These are phyloP conservation scores for Choristoneura fumiferana DNA, from an alignment of 1,140 invertebrate genomes.

Conservation along the genomic window DNA sequence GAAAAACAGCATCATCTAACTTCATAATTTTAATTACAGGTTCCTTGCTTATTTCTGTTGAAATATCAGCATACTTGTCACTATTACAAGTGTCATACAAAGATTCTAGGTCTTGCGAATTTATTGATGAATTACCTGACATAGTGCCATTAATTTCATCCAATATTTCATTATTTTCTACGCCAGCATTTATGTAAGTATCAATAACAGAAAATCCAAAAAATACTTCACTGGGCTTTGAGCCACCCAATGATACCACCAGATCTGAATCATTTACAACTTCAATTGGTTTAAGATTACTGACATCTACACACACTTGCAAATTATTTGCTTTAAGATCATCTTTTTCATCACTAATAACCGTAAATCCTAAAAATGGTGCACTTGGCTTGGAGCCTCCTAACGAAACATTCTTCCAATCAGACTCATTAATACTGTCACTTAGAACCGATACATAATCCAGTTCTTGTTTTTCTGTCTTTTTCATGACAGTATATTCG, in stretches of 20 bases:
- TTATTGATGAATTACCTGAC: neutral
- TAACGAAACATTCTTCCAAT: neutral
- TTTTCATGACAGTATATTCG: conserved; percentile 11
- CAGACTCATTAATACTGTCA: conserved; percentile 7
- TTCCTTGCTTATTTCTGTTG: conserved; percentile 22
- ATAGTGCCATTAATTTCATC: neutral
- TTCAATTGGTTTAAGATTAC: too few relatives aligned
- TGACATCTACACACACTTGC: neutral
- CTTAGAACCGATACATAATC: neutral
- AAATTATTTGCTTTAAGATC: conserved; percentile 17
- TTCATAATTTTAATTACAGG: conserved; percentile 43
- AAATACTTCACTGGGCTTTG: conserved; percentile 11
- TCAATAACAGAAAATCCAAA: conserved; percentile 6
- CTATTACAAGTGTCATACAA: conserved; percentile 38
- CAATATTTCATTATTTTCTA: neutral
- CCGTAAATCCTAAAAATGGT: conserved; percentile 19
- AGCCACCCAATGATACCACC: neutral
- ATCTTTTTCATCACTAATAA: neutral
- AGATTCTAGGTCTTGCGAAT: conserved; percentile 26
- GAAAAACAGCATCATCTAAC: conserved; percentile 47
- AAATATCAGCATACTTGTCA: conserved; percentile 24
- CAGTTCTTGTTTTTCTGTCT: neutral
- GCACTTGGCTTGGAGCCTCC: conserved; percentile 3
- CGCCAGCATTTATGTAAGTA: conserved; percentile 6
- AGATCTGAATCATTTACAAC: neutral